Evolutionary conservation across 2,797 vertebrate species (phyloP), one percentile per base, ranked within the genome.

Genomic region (Florisuga fusca): DNA sequence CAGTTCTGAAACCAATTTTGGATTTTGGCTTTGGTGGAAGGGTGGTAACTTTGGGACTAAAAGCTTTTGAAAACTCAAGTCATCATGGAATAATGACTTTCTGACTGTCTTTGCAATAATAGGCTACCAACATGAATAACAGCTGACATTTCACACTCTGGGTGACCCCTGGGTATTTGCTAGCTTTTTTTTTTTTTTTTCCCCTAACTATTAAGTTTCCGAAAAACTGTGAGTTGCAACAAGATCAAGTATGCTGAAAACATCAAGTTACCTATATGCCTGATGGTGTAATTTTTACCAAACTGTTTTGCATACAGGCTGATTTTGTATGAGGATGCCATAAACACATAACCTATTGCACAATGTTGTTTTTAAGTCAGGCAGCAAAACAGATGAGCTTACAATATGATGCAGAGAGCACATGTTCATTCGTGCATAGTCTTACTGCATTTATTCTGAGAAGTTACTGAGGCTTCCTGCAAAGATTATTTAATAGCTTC

Each of bases 51-150:
- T 82, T 38, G 34, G 43, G 50, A 90, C 31, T 46, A 89, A 79
- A 76, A 76, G 69, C 68, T 93, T 92, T 64, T 57, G 71, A 82
- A 94, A 93, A 74, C 48, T 76, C 73, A 59, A 95, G 53, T 88
- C 83, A 63, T 71, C 22, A 36, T 3, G 9, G 48, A 90, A 82
- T 79, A 82, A 80, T 77, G 53, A 87, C 50, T 79, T 88, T 86
- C 76, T 59, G 58, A 69, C 76, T 84, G 25, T 80, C 71, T 84
- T n/a, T 63, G 59, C 73, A 87, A 45, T 84, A 90, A 79, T 57
- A 82, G 74, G 33, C 63, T 69, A 59, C 45, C 36, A 38, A 36
- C 59, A 33, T 31, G 77, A 92, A 25, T 91, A 94, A 84, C 54
- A 89, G 84, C n/a, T 64, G 64, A 84, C 71, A 54, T 88, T 90